Percentiles rank a stretch among this genome's conserved stretches.
These are phyloP conservation scores for Callithrix jacchus DNA, from an alignment of 2,113 vertebrate genomes.

Conservation along the genomic window DNA sequence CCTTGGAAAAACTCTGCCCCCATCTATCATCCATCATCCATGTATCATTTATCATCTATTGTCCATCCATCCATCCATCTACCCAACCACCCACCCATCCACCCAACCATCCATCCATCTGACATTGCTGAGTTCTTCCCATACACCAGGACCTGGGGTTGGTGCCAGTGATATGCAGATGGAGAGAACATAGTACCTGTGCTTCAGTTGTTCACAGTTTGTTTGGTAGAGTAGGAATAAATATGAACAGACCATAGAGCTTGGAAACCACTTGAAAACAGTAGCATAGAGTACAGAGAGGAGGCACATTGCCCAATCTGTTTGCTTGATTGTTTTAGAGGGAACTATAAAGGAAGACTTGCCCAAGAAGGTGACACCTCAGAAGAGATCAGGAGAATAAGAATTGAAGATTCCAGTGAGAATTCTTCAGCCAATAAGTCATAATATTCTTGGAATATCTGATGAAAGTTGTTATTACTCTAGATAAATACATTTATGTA, in stretches of 20 bases:
- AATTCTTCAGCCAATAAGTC: not conserved
- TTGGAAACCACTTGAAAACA: not conserved
- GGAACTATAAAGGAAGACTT: slow-evolving; percentile 1
- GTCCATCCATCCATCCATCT: not conserved
- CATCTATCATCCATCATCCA: not conserved
- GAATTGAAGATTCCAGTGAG: not conserved
- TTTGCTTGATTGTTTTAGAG: slow-evolving; percentile 17
- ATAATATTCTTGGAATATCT: not conserved
- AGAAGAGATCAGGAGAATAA: not conserved
- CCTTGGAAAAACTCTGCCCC: not conserved
- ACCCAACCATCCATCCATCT: not conserved
- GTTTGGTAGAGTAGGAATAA: not conserved
- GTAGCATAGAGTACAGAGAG: not conserved
- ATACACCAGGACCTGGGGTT: not conserved
- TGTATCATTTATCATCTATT: not conserved
- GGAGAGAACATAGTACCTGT: not conserved
- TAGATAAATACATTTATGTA: slow-evolving; percentile 3
- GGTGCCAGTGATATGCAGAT: not conserved
- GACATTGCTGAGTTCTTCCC: not conserved
- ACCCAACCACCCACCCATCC: not conserved
- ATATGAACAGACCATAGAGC: not conserved
- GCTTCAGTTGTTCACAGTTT: not conserved
- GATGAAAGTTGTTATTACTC: not conserved
- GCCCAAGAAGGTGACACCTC: not conserved
- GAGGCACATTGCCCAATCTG: not conserved